Evolutionary conservation across 1,140 invertebrate genomes (phyloP), one percentile per base, ranked within the genome.

Genomic region (Hydropsyche tenuis): DNA sequence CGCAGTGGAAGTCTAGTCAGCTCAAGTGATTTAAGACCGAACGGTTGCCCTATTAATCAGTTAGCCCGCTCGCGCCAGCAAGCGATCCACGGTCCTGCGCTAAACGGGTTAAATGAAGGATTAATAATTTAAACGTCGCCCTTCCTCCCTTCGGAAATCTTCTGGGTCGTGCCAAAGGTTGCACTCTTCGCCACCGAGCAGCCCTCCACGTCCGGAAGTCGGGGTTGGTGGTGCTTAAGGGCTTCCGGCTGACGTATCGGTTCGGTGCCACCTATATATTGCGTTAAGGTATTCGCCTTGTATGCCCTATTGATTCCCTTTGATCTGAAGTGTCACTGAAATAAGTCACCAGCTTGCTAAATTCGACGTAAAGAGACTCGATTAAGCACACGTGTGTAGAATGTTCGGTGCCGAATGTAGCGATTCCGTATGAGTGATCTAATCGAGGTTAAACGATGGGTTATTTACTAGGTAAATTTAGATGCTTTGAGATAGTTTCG

Each of bases 71-170:
- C 16, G 45, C 66, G 45, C 53, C 48, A 71, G 60, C 62, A 63
- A 63, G 23, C 69, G 51, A 63, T 68, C 65, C 65, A 16, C 23
- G 23, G 65, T 63, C 53, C 60, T 64, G 62, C 69, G 45, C 45
- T 75, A 75, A 75, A 69, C 73, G 73, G 69, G 69, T 69, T 75
- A 75, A 75, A 75, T 72, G 73, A 75, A 71, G 73, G 69, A 65
- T 75, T 75, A 75, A 75, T 75, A 75, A 75, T 75, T 73, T 60
- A 73, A 66, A 65, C 43, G 30, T 65, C 63, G 16, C 65, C 65
- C 45, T 20, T 25, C n/a, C n/a, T 2, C 56, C 56, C 22, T 22
- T 20, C 6, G 56, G n/a, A n/a, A 62, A 5, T 20, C 56, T 16
- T 20, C 16, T 18, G 20, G 18, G 65, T 37, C 45, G 42, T 45